phyloP scores from a whole-genome alignment of 2,797 vertebrate genomes.

The Lophius americanus region DNA sequence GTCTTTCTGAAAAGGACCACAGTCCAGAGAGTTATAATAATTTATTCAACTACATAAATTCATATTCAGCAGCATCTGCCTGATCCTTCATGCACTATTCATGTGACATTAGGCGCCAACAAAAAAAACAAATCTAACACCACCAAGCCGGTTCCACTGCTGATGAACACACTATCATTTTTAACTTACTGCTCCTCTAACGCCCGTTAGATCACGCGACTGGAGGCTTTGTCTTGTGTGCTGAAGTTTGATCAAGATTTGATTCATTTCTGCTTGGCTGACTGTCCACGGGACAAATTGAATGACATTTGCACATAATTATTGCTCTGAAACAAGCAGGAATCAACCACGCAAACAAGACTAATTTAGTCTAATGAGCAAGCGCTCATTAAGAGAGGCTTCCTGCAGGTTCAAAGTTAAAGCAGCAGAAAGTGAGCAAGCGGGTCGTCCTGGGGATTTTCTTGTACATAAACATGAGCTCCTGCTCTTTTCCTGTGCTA shows the following conservation, averaged over 20 bases:
- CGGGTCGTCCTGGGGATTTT: conserved; percentile 50
- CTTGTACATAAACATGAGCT: conserved; percentile 69
- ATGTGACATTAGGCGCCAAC: conserved; percentile 58
- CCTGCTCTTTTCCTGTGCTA: conserved; percentile 51
- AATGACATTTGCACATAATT: conserved; percentile 37
- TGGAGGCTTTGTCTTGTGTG: conserved; percentile 21
- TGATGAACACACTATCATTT: conserved; percentile 37
- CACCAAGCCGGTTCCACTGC: conserved; percentile 14
- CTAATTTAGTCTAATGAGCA: conserved; percentile 36
- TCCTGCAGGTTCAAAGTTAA: conserved; percentile 52
- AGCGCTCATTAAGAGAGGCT: conserved; percentile 39
- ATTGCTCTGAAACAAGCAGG: conserved; percentile 9
- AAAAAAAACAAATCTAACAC: neutral
- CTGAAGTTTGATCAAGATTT: conserved; percentile 38
- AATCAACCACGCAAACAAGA: conserved; percentile 26
- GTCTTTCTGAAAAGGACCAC: conserved; percentile 29
- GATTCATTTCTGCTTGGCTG: conserved; percentile 33
- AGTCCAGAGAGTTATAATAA: conserved; percentile 44
- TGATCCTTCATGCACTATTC: conserved; percentile 71
- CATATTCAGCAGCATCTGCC: conserved; percentile 78
- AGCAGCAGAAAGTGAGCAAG: conserved; percentile 42
- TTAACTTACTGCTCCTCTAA: conserved; percentile 14
- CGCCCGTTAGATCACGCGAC: conserved; percentile 8
- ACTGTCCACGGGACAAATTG: conserved; percentile 21
- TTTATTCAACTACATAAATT: conserved; percentile 72